A percentile compares a stretch with the other conserved stretches of the same genome.
Evolutionary conservation across 2,797 vertebrate species (phyloP).

Genomic region (Epinephelus awoara): DNA sequence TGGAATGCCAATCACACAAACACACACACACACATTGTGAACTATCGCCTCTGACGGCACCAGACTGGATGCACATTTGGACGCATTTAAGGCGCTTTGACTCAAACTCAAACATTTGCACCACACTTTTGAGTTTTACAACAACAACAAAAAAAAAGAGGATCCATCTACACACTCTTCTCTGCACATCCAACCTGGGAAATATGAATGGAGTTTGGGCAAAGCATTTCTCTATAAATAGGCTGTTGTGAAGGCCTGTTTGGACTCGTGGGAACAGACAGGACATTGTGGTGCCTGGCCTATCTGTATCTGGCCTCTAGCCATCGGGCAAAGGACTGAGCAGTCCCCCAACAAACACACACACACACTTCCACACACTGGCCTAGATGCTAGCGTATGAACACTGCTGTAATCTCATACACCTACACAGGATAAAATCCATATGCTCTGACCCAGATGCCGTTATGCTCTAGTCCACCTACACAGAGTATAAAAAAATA

Average conservation of each 20-base stretch:
- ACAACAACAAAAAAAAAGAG: neutral
- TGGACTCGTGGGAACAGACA: constrained; percentile 75
- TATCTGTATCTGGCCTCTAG: constrained; percentile 69
- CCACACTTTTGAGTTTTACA: neutral
- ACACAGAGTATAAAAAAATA: constrained; percentile 38
- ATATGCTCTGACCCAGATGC: constrained; percentile 65
- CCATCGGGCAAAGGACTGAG: constrained; percentile 62
- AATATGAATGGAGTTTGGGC: constrained; percentile 72
- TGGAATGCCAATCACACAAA: constrained; percentile 9
- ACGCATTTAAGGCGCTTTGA: constrained; percentile 6
- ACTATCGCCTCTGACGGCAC: constrained; percentile 16
- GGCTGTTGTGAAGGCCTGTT: constrained; percentile 62
- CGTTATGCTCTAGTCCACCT: constrained; percentile 37
- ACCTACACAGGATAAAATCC: constrained; percentile 66
- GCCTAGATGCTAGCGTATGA: constrained; percentile 33
- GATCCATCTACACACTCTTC: neutral
- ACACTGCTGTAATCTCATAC: constrained; percentile 45
- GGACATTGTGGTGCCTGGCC: constrained; percentile 68
- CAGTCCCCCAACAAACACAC: constrained; percentile 9
- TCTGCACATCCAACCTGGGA: constrained; percentile 42
- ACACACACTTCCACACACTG: constrained; percentile 25
- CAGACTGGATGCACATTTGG: constrained; percentile 27
- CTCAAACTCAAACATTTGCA: neutral
- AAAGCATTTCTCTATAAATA: constrained; percentile 72
- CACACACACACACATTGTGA: constrained; percentile 7